Conservation (phyloP, 2,113 vertebrate genomes). For the Perca schrenkii region DNA sequence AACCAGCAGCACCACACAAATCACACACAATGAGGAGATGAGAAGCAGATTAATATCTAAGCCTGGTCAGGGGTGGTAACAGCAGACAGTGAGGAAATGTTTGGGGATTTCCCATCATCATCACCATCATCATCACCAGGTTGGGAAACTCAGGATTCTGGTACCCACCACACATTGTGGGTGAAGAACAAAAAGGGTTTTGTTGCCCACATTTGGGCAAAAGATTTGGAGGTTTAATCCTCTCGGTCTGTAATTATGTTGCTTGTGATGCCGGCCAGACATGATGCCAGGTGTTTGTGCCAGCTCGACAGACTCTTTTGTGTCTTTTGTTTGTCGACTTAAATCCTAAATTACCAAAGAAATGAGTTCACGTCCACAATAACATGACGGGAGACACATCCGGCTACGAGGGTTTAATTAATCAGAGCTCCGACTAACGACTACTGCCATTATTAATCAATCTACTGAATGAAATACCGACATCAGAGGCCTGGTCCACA, state of each 20-base stretch:
- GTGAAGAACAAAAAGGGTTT: background rate
- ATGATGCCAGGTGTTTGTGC: background rate
- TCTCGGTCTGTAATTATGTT: background rate
- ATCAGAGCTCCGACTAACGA: too few relatives aligned
- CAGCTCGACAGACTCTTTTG: conserved; percentile 21
- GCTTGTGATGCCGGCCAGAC: background rate
- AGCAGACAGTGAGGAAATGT: background rate
- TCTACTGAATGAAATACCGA: too few relatives aligned
- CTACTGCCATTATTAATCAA: too few relatives aligned
- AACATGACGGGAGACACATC: too few relatives aligned
- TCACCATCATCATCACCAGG: background rate
- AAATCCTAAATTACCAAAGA: background rate
- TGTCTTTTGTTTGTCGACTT: background rate
- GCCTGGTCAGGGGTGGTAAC: background rate
- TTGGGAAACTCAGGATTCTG: conserved; percentile 15
- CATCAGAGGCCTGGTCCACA: too few relatives aligned
- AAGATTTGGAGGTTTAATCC: background rate
- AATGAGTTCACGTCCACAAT: background rate
- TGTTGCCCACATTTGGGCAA: background rate
- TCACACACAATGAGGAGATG: background rate
- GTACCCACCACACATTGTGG: too few relatives aligned
- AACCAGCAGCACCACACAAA: background rate
- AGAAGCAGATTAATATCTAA: background rate
- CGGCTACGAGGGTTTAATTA: too few relatives aligned
- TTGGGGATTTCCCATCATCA: conserved; percentile 21